Percentiles rank a stretch among this genome's conserved stretches.
phyloP scores from a whole-genome alignment of 2,888 invertebrate species.

The Rhamnusium bicolor region DNA sequence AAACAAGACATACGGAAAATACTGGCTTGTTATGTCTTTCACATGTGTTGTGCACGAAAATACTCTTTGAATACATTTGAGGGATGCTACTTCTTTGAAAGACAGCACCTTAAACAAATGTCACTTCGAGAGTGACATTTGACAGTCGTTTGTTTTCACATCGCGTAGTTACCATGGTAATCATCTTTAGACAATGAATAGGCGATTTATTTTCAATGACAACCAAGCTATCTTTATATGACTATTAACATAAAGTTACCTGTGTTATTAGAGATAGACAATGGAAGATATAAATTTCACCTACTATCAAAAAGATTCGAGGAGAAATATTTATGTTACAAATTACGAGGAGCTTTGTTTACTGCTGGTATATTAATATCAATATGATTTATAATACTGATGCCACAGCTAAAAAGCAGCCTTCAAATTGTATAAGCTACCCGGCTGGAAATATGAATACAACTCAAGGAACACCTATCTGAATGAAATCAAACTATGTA shows the following conservation, averaged over 20 bases:
- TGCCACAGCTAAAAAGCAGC: not conserved
- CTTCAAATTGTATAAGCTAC: not conserved
- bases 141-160: constrained; percentile 50
- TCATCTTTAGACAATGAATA: constrained; percentile 47
- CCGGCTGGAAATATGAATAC: constrained; percentile 2
- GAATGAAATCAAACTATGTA: constrained; percentile 2
- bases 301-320: constrained; percentile 35
- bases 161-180: constrained; percentile 43
- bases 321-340: constrained; percentile 39
- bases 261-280: constrained; percentile 45
- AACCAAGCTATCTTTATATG: constrained; percentile 48
- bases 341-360: constrained; percentile 40
- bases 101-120: constrained; percentile 51
- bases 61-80: constrained; percentile 25
- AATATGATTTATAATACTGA: constrained; percentile 6
- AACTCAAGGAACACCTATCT: constrained; percentile 4
- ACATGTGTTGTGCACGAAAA: constrained; percentile 41
- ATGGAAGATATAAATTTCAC: constrained; percentile 47
- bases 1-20: constrained; percentile 46
- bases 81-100: constrained; percentile 40
- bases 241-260: constrained; percentile 49
- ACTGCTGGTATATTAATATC: constrained; percentile 26
- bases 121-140: constrained; percentile 46
- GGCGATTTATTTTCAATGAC: constrained; percentile 49
- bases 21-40: constrained; percentile 53